A percentile compares a stretch with the other conserved stretches of the same genome.
Evolutionary conservation across 1,140 invertebrate species (phyloP).

Genomic region (Probaryconus sp.): DNA sequence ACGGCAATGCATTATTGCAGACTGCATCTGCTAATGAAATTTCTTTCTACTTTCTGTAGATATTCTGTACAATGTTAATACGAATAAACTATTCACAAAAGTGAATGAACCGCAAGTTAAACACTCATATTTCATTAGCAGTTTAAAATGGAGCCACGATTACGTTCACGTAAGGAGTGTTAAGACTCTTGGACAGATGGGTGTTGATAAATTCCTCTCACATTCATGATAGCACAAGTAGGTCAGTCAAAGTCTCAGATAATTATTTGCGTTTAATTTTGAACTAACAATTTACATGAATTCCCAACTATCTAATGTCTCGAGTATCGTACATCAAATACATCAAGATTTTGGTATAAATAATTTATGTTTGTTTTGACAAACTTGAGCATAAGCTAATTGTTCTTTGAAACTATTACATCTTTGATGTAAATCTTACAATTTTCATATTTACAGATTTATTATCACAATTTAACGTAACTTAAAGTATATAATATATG

Average conservation of each 20-base stretch:
- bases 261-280: conserved; percentile 55
- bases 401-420: no score
- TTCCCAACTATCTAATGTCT: conserved; percentile 23
- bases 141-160: conserved; percentile 21
- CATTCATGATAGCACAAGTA: conserved; percentile 43
- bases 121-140: conserved; percentile 33
- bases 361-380: conserved; percentile 7
- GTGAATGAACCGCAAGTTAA: conserved; percentile 32
- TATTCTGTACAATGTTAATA: conserved; percentile 2
- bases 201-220: conserved; percentile 48
- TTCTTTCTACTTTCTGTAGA: no score
- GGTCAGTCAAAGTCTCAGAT: conserved; percentile 43
- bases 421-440: no score
- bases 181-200: conserved; percentile 27
- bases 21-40: no score
- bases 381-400: no score
- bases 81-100: conserved; percentile 15
- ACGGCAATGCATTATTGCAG: no score
- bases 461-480: no score
- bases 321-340: conserved; percentile 21
- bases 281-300: conserved; percentile 42
- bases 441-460: no score
- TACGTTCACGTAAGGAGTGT: conserved; percentile 22
- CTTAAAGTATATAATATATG: no score
- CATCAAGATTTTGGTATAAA: conserved; percentile 6